Evolutionary conservation across 2,797 vertebrate species (phyloP).

Genomic region (Rhynchotus rufescens): DNA sequence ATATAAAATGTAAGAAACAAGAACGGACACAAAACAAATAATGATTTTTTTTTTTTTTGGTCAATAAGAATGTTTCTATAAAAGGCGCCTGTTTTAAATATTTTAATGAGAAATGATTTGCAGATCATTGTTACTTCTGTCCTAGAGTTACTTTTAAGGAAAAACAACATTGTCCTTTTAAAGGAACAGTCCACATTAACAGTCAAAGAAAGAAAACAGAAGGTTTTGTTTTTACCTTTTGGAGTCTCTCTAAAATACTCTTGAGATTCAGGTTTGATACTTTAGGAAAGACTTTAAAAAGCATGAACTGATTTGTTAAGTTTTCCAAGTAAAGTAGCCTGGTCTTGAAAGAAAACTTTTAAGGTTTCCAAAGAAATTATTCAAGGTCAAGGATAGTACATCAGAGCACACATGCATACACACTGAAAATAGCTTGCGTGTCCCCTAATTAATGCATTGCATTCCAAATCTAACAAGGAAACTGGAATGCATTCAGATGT

Average conservation of each 20-base stretch:
- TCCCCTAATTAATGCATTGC: background rate
- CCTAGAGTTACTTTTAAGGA: too few species aligned
- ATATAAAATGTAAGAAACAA: background rate
- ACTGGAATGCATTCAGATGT: background rate
- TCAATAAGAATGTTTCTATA: background rate
- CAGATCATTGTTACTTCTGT: background rate
- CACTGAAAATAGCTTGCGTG: background rate
- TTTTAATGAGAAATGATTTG: background rate
- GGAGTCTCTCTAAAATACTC: background rate
- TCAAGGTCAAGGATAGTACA: conserved; percentile 7
- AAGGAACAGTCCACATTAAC: background rate
- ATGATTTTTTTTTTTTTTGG: background rate
- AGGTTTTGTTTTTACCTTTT: background rate
- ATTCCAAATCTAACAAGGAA: conserved; percentile 34
- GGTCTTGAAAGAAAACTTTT: background rate
- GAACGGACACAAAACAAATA: background rate
- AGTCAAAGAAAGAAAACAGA: background rate
- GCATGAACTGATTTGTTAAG: background rate
- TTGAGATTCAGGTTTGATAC: background rate
- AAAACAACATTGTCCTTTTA: background rate
- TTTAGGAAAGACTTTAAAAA: background rate
- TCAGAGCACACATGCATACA: background rate
- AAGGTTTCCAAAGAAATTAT: conserved; percentile 6
- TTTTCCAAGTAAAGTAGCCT: background rate
- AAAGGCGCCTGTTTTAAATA: background rate